Percentiles rank a stretch among this genome's conserved stretches.
Evolutionary conservation across 2,888 invertebrate species (phyloP).

Genomic region (Epiblema foenella): DNA sequence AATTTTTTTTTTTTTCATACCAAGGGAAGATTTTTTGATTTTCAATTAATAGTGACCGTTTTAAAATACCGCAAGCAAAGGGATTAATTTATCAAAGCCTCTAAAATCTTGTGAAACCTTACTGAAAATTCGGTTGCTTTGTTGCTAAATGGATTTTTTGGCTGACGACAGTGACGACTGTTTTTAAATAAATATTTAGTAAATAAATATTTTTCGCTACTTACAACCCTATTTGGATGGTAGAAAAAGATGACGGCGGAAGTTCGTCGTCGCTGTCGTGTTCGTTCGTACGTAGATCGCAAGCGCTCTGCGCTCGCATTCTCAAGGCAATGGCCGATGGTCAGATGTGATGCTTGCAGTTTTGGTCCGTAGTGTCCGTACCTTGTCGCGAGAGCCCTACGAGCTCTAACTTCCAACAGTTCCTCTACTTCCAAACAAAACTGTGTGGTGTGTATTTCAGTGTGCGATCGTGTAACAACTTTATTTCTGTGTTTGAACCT

Average conservation of each 20-base stretch:
- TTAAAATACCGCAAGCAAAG: too few species aligned
- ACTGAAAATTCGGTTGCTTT: neutral
- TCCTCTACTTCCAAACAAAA: slow-evolving; percentile 23
- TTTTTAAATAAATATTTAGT: neutral
- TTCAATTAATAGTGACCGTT: too few species aligned
- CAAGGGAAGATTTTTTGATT: too few species aligned
- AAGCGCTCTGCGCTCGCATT: slow-evolving; percentile 26
- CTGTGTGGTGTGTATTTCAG: slow-evolving; percentile 34
- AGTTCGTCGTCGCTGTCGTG: slow-evolving; percentile 39
- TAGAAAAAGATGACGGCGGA: slow-evolving; percentile 40
- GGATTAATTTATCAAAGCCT: too few species aligned
- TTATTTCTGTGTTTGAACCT: slow-evolving; percentile 25
- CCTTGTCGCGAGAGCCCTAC: slow-evolving; percentile 8
- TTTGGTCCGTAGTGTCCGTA: slow-evolving; percentile 21
- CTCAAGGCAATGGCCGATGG: slow-evolving; percentile 40
- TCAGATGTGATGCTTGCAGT: slow-evolving; percentile 36
- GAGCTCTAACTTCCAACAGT: slow-evolving; percentile 24
- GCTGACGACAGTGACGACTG: too few species aligned
- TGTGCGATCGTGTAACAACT: slow-evolving; percentile 38
- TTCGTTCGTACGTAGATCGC: slow-evolving; percentile 35
- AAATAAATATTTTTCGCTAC: neutral
- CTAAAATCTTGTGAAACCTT: too few species aligned
- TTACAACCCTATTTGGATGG: slow-evolving; percentile 10
- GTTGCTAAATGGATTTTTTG: neutral
- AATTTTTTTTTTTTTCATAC: too few species aligned